Evolutionary conservation across 2,113 vertebrate species (phyloP).

Genomic region (Edolisoma coerulescens): DNA sequence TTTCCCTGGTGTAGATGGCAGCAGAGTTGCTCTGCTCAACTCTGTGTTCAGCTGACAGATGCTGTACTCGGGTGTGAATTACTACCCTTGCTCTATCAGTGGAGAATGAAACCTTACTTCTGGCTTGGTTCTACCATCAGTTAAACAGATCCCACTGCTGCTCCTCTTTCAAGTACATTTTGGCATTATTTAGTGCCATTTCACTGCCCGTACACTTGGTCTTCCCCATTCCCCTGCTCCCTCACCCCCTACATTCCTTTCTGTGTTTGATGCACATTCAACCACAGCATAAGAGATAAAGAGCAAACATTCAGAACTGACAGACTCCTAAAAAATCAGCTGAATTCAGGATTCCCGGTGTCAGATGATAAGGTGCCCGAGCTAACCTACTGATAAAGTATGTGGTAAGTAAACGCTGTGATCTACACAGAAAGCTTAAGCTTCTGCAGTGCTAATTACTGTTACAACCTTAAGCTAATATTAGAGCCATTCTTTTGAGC

Average conservation of each 20-base stretch:
- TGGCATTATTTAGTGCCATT: neutral
- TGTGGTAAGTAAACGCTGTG: slow-evolving; percentile 16
- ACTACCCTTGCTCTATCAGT: neutral
- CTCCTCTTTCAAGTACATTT: neutral
- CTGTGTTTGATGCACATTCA: neutral
- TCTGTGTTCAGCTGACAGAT: neutral
- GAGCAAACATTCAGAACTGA: neutral
- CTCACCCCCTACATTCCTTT: neutral
- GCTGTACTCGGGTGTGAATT: accelerated
- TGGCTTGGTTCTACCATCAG: neutral
- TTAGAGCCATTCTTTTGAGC: slow-evolving; percentile 60
- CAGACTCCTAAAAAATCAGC: neutral
- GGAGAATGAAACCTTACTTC: neutral
- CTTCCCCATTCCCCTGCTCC: neutral
- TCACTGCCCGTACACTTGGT: neutral
- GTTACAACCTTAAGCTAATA: slow-evolving; percentile 64
- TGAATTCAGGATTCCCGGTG: neutral
- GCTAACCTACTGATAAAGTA: neutral
- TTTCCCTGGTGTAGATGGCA: neutral
- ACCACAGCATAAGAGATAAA: neutral
- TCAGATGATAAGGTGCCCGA: neutral
- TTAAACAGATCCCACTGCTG: neutral
- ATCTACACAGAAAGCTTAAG: slow-evolving; percentile 49
- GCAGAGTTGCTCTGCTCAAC: neutral
- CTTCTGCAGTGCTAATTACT: slow-evolving; percentile 57